Base-by-base conservation (phyloP, 2,797 vertebrate species). In the Psittacula derbiana region DNA sequence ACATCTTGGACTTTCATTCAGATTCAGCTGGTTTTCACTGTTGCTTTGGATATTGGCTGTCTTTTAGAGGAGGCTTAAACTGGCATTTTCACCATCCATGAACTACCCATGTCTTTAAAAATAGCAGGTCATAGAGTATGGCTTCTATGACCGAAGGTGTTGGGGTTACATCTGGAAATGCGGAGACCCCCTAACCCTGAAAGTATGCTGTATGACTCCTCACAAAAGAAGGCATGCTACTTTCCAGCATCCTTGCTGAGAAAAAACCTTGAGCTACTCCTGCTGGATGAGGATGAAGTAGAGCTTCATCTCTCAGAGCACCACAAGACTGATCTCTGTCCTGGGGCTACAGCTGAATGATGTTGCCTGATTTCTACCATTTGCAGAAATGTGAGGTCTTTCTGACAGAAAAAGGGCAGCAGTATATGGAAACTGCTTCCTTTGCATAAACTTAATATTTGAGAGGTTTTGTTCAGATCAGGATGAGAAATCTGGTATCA, bases 51-150 rank as follows among this genome's bases (percentile, higher is more conserved):
- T 69, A 27, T 30, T 49, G 23, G 0, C 30, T 74, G 31, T 30
- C 60, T 55, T 74, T 74, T 14, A 49, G 49, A 49, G 38, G 15
- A 79, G 13, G 12, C 7, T 69, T 65, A 25, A 69, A 28, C 16
- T 17, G 31, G 16, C 12, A 8, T 73, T 82, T 75, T 88, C 10
- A 5, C 36, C 28, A 3, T 11, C 12, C 4, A 1, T 53, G 44
- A 78, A 3, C 17, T 18, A 36, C 15, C 25, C 14, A 6, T 4
- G 1, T 49, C 69, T 44, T 74, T 70, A 41, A 58, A 71, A 27
- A 25, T 3, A 58, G 38, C 44, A 30, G 23, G 8, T 11, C 8
- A 10, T 6, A 6, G 33, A 83, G 11, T 1, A 0, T 5, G 20
- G n/a, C 53, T 58, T 47, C 72, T 65, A 46, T 36, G 40, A 50